Evolutionary conservation across 2,113 vertebrate genomes (phyloP), one percentile per base, ranked within the genome.

Genomic region (Heterochromis multidens): DNA sequence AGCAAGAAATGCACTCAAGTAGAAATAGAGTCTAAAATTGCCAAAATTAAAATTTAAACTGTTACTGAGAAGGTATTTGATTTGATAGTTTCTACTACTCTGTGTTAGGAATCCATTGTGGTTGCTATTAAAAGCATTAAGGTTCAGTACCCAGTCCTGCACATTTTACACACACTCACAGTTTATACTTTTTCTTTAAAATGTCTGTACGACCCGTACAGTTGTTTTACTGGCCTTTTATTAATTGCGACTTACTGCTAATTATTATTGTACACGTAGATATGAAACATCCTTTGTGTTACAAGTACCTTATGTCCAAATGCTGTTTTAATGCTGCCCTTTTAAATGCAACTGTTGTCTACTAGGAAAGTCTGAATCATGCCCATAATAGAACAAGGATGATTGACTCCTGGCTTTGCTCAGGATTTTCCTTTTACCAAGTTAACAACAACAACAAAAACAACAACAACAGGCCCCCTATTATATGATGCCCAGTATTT

Each of bases 301-400:
- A 19, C 46, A 29, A 43, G 81, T 4, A 8, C 70, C 17, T 77
- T 14, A 62, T 77, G 56, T 81, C 46, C 63, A 70, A 67, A 82
- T 80, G 57, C 57, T 1, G 4, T 80, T 90, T 85, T 82, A 14
- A 67, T 72, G 77, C 29, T 88, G 82, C 83, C 84, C 27, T 87
- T 90, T 84, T 80, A 40, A 17, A 79, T 54, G 84, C 85, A 89
- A 83, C 89, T 88, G 84, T 78, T 88, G 87, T 91, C 72, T 79
- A 86, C 85, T 84, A 67, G 91, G 88, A 94, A 89, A 89, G 76
- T 90, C 84, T 91, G 88, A 93, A 89, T 93, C 89, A 88, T 88
- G 67, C 86, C 86, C 87, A 61, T 83, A 81, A 88, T 89, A 93
- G 88, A 89, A 89, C 33, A 29, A 60, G 86, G 43, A 87, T 84